Base-by-base conservation (phyloP, 2,797 vertebrate species). In the Chelidonichthys spinosus region DNA sequence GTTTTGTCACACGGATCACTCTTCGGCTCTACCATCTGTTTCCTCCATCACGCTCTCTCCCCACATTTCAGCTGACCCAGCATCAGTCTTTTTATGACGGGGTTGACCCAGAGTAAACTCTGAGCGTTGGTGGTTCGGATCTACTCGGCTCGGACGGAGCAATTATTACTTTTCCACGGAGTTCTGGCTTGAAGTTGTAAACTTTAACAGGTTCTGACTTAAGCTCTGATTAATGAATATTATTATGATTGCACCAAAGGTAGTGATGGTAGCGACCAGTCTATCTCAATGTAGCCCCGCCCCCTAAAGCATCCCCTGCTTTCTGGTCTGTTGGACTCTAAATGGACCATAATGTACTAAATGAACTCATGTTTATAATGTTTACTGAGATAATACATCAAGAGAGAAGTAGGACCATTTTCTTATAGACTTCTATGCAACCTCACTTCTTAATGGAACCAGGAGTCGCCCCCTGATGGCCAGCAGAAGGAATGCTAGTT, bases 1-100 rank as follows among this genome's bases (percentile, higher is more conserved):
- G 63, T 87, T 84, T 78, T 71, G 74, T 89, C 85, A 77, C 66
- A 63, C 40, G 53, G 67, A 69, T 73, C 82, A 66, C 66, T 86
- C 78, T 47, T 55, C 65, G 40, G 0, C 43, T 43, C 59, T 4
- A 4, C 82, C 89, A 84, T 89, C 86, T 90, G 85, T 62, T 75
- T 53, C 56, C 32, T 47, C 18, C 49, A 3, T 61, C 59, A 5
- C 56, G 25, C 49, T 36, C n/a, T 18, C 36, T 10, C 4, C 25
- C 25, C 25, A 25, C 25, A 25, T 25, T 25, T 25, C 14, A 11
- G 39, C 50, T 10, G 78, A 74, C 63, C 82, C 61, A 4, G 63
- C 64, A n/a, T 73, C 69, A 3, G 36, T 9, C 47, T 69, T 2
- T 15, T 11, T 3, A 36, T 17, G 14, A 10, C n/a, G 3, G 33